Evolutionary conservation across 2,888 invertebrate species (phyloP).

Genomic region (Anthrax anthrax): DNA sequence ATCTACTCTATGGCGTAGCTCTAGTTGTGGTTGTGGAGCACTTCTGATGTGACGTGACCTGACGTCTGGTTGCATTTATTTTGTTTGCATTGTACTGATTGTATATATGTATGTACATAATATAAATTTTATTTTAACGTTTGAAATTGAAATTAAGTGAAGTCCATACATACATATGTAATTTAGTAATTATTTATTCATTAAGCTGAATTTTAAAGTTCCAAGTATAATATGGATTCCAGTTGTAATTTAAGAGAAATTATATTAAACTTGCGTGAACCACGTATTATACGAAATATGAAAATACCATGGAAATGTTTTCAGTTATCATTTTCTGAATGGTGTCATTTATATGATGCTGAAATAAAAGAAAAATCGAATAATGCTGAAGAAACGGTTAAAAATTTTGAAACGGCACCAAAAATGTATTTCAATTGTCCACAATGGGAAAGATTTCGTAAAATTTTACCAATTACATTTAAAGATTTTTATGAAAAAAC

Average conservation of each 20-base stretch:
- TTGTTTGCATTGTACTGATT: too few species aligned
- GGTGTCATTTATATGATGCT: constrained; percentile 20
- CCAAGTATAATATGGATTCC: too few species aligned
- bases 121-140: too few species aligned
- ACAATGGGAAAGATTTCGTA: constrained; percentile 66
- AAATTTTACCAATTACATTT: constrained; percentile 43
- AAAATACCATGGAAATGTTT: constrained; percentile 25
- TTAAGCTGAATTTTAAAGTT: too few species aligned
- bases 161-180: too few species aligned
- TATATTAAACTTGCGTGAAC: constrained; percentile 25
- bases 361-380: not conserved
- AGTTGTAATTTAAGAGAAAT: constrained; percentile 15
- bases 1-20: too few species aligned
- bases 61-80: too few species aligned
- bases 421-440: constrained; percentile 37
- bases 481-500: constrained; percentile 38
- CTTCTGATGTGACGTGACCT: too few species aligned
- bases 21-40: too few species aligned
- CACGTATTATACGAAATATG: constrained; percentile 24
- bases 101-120: too few species aligned
- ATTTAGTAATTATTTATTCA: too few species aligned
- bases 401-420: constrained; percentile 20
- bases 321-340: constrained; percentile 18
- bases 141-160: too few species aligned
- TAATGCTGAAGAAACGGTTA: not conserved